Conservation (phyloP, 1,140 invertebrate genomes). For the Drosophila pseudoananassae region DNA sequence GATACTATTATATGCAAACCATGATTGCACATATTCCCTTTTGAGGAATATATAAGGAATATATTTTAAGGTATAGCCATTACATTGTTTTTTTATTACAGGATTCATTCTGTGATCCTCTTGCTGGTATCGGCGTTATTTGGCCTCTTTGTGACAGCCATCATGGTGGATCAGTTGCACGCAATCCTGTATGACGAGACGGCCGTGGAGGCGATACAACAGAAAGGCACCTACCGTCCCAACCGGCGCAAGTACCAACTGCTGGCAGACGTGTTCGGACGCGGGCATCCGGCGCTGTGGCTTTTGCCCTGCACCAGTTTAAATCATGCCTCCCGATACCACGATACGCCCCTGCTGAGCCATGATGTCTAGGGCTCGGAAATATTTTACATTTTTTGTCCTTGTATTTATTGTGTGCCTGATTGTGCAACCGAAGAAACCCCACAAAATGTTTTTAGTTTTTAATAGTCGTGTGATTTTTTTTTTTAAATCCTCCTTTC, state of each 20-base stretch:
- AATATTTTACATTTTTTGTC: constrained; percentile 47
- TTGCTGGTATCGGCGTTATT: constrained; percentile 93
- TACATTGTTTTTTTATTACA: constrained; percentile 67
- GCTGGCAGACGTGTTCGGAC: constrained; percentile 92
- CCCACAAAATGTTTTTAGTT: constrained; percentile 46
- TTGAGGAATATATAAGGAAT: no score
- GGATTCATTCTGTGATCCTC: constrained; percentile 93
- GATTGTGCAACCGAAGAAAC: not conserved
- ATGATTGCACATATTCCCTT: no score
- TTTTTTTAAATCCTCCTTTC: constrained; percentile 13
- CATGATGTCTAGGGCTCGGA: constrained; percentile 85
- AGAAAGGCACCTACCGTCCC: constrained; percentile 88
- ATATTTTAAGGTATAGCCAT: no score
- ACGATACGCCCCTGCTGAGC: constrained; percentile 86
- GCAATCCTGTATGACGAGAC: constrained; percentile 90
- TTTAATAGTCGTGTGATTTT: constrained; percentile 48
- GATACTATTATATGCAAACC: no score
- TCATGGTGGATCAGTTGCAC: constrained; percentile 94
- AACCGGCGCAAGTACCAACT: constrained; percentile 89
- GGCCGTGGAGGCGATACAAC: constrained; percentile 91
- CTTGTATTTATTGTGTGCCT: constrained; percentile 40
- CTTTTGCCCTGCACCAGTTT: constrained; percentile 87
- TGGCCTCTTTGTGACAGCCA: constrained; percentile 95
- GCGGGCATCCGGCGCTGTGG: constrained; percentile 88
- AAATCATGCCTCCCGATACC: constrained; percentile 85